A percentile compares a stretch with the other conserved stretches of the same genome.
phyloP scores from a whole-genome alignment of 2,888 invertebrate species.

The Rhagonycha fulva region DNA sequence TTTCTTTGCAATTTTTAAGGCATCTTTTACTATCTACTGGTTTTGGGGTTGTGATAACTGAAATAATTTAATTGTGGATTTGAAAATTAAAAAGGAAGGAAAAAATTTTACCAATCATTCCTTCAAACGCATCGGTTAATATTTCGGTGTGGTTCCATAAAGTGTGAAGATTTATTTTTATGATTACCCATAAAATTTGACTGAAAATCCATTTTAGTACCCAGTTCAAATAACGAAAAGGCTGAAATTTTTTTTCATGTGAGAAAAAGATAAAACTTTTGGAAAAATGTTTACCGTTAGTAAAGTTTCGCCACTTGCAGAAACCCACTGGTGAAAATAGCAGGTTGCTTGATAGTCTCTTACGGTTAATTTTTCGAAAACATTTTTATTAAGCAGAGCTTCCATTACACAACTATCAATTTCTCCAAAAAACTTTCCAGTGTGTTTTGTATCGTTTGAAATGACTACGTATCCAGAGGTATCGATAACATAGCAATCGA shows the following conservation, averaged over 20 bases:
- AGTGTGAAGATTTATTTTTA: constrained; percentile 44
- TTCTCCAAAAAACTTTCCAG: constrained; percentile 86
- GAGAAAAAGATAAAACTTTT: constrained; percentile 23
- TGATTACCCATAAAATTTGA: constrained; percentile 50
- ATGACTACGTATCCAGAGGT: constrained; percentile 88
- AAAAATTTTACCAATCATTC: constrained; percentile 4
- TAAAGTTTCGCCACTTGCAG: constrained; percentile 50
- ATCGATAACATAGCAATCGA: constrained; percentile 88
- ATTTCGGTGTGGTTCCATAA: constrained; percentile 37
- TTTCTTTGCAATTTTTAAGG: constrained; percentile 48
- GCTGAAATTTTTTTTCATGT: constrained; percentile 48
- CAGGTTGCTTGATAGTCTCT: constrained; percentile 89
- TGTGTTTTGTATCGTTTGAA: constrained; percentile 67
- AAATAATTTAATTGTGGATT: neutral
- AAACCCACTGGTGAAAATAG: constrained; percentile 51
- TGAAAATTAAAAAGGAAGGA: constrained; percentile 2
- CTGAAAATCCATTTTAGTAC: constrained; percentile 55
- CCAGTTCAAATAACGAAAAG: constrained; percentile 49
- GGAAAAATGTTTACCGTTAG: constrained; percentile 44
- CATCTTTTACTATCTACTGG: constrained; percentile 24
- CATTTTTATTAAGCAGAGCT: constrained; percentile 69
- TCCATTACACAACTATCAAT: constrained; percentile 78
- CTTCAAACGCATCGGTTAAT: constrained; percentile 23
- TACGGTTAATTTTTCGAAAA: constrained; percentile 76
- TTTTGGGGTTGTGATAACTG: constrained; percentile 3